phyloP scores from a whole-genome alignment of 2,888 invertebrate species.

The Cantharis nigra region DNA sequence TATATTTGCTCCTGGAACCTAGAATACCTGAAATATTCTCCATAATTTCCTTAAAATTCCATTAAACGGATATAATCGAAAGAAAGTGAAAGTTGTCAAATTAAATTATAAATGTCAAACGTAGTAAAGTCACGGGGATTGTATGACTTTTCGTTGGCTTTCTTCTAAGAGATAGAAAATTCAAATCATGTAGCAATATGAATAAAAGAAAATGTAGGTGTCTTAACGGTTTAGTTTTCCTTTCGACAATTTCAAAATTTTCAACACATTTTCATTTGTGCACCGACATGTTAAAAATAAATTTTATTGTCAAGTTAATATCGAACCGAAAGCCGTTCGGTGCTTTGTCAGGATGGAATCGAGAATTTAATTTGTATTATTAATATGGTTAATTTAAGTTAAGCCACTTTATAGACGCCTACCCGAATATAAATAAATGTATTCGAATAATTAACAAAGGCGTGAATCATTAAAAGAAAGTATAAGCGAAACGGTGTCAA shows the following conservation, averaged over 20 bases:
- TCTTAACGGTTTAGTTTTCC: background rate
- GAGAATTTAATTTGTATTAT: background rate
- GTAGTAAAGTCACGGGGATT: background rate
- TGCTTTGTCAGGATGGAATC: background rate
- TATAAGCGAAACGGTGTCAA: conserved; percentile 16
- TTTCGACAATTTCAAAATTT: background rate
- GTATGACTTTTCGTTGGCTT: background rate
- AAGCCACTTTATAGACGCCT: conserved; percentile 8
- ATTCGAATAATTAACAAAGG: conserved; percentile 18
- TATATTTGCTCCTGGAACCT: no score
- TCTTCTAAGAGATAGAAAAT: background rate
- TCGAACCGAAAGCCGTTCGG: background rate
- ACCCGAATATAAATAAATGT: conserved; percentile 15
- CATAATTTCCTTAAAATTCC: background rate
- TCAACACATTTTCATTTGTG: background rate
- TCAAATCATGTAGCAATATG: background rate
- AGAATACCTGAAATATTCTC: no score
- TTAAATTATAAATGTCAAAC: background rate
- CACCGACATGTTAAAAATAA: background rate
- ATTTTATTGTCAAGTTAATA: background rate
- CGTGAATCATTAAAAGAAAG: conserved; percentile 20
- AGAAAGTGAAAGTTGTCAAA: background rate
- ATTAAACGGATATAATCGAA: background rate
- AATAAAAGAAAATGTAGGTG: background rate
- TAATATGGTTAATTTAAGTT: conserved; percentile 6